These are phyloP conservation scores for Ceratothoa steindachneri DNA, from an alignment of 2,888 invertebrate genomes.

Conservation along the genomic window DNA sequence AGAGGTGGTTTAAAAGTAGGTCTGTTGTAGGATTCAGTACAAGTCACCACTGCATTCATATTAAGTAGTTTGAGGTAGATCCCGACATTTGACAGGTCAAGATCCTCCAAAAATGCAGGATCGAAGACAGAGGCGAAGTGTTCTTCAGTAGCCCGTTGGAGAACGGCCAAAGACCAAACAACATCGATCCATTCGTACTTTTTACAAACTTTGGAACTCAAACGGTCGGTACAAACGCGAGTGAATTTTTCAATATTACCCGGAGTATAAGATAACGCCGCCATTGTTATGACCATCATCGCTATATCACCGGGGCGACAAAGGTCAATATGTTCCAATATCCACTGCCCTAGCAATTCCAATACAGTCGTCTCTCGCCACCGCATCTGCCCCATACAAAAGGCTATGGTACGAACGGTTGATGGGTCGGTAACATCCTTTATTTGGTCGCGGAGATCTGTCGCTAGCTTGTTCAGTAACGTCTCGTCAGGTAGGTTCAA, in stretches of 20 bases:
- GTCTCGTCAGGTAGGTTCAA: neutral
- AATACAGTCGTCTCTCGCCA: neutral
- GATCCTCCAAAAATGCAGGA: conserved; percentile 56
- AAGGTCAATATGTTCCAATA: neutral
- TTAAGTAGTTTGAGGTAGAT: conserved; percentile 8
- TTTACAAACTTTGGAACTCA: neutral
- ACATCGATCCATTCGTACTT: conserved; percentile 66
- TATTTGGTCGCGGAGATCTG: neutral
- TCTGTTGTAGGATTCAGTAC: neutral
- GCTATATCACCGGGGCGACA: neutral
- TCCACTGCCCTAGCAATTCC: neutral
- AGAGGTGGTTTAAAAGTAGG: neutral
- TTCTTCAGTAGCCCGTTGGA: conserved; percentile 59
- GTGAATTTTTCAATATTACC: neutral
- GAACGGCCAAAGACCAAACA: conserved; percentile 68
- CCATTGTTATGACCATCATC: neutral
- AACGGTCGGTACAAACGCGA: neutral
- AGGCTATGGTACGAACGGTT: neutral
- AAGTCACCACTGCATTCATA: neutral
- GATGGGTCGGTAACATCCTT: neutral
- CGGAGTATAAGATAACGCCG: neutral
- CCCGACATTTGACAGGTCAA: conserved; percentile 57
- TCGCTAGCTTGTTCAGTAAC: neutral
- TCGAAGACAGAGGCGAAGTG: conserved; percentile 64
- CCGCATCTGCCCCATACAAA: neutral